Evolutionary conservation across 2,113 vertebrate species (phyloP).

Genomic region (Poeciliopsis prolifica): DNA sequence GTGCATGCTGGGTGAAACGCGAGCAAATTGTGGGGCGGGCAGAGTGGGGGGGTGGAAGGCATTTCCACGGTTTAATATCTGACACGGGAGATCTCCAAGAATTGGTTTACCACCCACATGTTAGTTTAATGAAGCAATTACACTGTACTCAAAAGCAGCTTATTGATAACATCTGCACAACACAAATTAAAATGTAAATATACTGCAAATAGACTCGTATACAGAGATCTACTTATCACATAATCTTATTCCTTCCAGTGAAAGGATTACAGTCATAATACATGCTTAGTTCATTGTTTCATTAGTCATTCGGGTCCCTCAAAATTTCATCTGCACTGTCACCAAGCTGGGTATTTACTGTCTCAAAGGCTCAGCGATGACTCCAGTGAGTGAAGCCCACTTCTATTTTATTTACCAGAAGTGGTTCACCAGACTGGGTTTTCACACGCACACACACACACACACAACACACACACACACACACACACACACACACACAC

Average conservation of each 20-base stretch:
- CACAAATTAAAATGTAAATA: neutral
- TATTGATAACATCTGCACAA: slow-evolving; percentile 4
- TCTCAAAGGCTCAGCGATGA: slow-evolving; percentile 29
- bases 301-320: slow-evolving; percentile 47
- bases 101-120: slow-evolving; percentile 4
- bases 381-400: slow-evolving; percentile 36
- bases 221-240: slow-evolving; percentile 12
- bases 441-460: slow-evolving; percentile 25
- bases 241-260: slow-evolving; percentile 18
- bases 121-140: slow-evolving; percentile 27
- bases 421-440: slow-evolving; percentile 57
- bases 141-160: slow-evolving; percentile 1
- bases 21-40: neutral
- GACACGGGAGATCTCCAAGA: slow-evolving; percentile 14
- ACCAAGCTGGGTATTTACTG: slow-evolving; percentile 32
- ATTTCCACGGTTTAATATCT: neutral
- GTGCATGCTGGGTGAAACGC: neutral
- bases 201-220: neutral
- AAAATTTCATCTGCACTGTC: slow-evolving; percentile 36
- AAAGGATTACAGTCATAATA: slow-evolving; percentile 43
- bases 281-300: slow-evolving; percentile 8
- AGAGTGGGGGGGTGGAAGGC: too few species aligned
- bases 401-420: slow-evolving; percentile 69
- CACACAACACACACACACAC: slow-evolving; percentile 3
- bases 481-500: slow-evolving; percentile 5